Conservation (phyloP, 2,888 invertebrate genomes). For the Gari tellinella region DNA sequence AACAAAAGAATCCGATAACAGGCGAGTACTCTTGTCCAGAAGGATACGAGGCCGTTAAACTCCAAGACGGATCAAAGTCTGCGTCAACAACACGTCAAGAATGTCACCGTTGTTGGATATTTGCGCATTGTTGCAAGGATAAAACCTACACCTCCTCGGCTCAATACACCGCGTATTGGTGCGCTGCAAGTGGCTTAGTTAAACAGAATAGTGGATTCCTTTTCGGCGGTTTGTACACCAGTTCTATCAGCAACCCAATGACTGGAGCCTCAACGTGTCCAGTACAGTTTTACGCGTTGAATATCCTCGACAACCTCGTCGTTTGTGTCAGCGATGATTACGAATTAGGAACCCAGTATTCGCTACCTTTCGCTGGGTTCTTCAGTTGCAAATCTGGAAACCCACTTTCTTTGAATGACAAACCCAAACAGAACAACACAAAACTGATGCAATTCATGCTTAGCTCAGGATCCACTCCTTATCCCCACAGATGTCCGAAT, state of each 20-base stretch:
- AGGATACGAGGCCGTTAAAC: conserved; percentile 63
- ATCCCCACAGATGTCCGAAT: conserved; percentile 71
- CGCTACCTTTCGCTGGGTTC: conserved; percentile 77
- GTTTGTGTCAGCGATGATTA: conserved; percentile 78
- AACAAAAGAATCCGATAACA: conserved; percentile 72
- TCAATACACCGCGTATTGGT: conserved; percentile 72
- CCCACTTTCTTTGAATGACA: conserved; percentile 55
- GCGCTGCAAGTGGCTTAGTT: conserved; percentile 63
- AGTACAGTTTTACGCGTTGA: conserved; percentile 62
- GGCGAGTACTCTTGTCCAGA: conserved; percentile 68
- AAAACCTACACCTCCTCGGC: conserved; percentile 53
- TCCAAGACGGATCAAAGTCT: conserved; percentile 53
- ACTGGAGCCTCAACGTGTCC: conserved; percentile 70
- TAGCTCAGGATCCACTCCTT: conserved; percentile 45
- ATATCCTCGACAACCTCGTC: conserved; percentile 57
- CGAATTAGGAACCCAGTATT: conserved; percentile 64
- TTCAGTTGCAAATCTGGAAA: conserved; percentile 74
- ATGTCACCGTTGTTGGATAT: conserved; percentile 64
- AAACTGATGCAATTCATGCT: conserved; percentile 47
- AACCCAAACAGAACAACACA: not conserved
- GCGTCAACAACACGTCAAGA: conserved; percentile 26
- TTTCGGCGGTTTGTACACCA: conserved; percentile 76
- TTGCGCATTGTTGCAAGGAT: conserved; percentile 57
- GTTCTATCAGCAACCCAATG: conserved; percentile 59
- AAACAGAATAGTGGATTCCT: conserved; percentile 65